Base-by-base conservation (phyloP, 2,888 invertebrate species). In the Lasioglossum calceatum region DNA sequence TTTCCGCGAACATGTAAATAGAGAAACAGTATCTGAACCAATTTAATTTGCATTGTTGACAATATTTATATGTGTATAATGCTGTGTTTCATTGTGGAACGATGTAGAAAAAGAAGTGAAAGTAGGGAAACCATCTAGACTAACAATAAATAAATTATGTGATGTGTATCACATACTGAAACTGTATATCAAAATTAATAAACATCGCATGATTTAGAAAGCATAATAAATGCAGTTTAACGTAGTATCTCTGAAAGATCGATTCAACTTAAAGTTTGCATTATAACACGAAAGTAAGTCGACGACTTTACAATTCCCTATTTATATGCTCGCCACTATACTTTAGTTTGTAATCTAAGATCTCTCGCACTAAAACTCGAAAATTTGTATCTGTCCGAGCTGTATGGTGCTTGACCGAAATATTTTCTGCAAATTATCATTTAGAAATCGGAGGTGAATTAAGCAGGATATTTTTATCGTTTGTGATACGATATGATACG, bases 401-500 rank as follows among this genome's bases (percentile, higher is more conserved):
- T 82, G 72, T 44, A 82, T n/a, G 83, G 81, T 80, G 78, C 81
- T 91, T 80, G 61, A 82, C 80, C 75, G 8, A 79, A 74, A 76
- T 77, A 79, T 70, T 70, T 81, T 84, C 78, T 81, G 81, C 58
- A 77, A 81, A 84, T 78, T 47, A 32, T 79, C 14, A 64, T 79
- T 81, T 82, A 71, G 44, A 64, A 47, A 80, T 73, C 36, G 61
- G 74, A 19, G 32, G 67, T 87, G 84, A 54, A 44, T 79, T 75
- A 79, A 89, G 79, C 83, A 84, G 74, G 82, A 88, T 89, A 88
- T 87, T 84, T 83, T 83, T 85, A 85, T 85, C 80, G 81, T 81
- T 74, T 75, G 70, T 88, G 77, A 81, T 84, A 61, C 58, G 81
- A 77, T 72, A 84, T 36, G 67, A 67, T 85, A 85, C 79, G 82